These are phyloP conservation scores for Mohoua ochrocephala DNA, from an alignment of 2,113 vertebrate genomes.

Conservation along the genomic window DNA sequence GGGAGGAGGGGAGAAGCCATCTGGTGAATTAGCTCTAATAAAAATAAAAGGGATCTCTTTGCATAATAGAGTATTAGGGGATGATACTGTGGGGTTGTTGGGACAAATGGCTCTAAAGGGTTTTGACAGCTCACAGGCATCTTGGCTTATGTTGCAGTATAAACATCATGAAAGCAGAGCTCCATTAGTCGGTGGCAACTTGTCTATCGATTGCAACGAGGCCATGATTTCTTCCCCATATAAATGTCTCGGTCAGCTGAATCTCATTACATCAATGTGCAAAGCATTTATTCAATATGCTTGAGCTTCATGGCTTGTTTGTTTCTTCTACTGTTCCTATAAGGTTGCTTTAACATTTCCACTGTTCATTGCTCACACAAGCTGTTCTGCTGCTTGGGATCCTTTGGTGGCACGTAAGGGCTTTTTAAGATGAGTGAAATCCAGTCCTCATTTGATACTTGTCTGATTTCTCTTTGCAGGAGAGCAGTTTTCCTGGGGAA, in stretches of 20 bases:
- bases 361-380: neutral
- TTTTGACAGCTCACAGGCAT: conserved; percentile 53
- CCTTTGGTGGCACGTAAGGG: neutral
- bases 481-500: neutral
- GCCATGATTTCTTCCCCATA: neutral
- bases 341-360: neutral
- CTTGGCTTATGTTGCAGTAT: conserved; percentile 18
- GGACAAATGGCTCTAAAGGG: conserved; percentile 47
- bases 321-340: neutral
- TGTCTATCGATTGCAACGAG: conserved; percentile 7
- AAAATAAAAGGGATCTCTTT: conserved; percentile 54
- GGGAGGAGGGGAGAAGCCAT: conserved; percentile 14
- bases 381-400: neutral
- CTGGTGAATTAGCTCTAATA: conserved; percentile 53
- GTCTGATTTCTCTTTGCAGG: neutral
- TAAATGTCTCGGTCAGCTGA: conserved; percentile 16
- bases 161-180: conserved; percentile 16
- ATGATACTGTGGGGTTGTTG: conserved; percentile 1
- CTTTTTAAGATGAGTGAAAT: neutral
- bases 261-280: neutral
- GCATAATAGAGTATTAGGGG: conserved; percentile 41
- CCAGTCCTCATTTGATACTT: neutral
- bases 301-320: neutral
- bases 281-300: neutral
- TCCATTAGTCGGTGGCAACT: neutral